Evolutionary conservation across 2,888 invertebrate genomes (phyloP), one percentile per base, ranked within the genome.

Genomic region (Ethmia dodecea): DNA sequence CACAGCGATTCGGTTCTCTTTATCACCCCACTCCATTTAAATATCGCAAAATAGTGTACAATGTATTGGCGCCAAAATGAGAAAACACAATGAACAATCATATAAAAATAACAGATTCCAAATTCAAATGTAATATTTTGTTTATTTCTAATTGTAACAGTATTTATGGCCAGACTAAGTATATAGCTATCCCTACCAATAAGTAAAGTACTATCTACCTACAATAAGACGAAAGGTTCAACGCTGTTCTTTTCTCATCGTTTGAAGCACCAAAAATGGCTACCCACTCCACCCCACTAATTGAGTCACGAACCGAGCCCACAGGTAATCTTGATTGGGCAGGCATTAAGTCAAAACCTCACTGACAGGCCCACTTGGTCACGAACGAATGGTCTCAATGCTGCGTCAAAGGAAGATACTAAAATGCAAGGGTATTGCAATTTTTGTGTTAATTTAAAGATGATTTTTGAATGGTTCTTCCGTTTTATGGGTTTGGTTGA

Each of bases 321-420:
- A 46, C 62, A 72, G 73, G 71, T 71, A 73, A 76, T 74, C 72
- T 60, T 58, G 70, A 70, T 72, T 56, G 32, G 67, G 61, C 60
- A 62, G 51, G 64, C 70, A 75, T 75, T 73, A 68, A 73, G 71
- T 74, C 74, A 74, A 70, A 74, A 72, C 64, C 71, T 69, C 60
- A 62, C 60, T 59, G 60, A 60, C 60, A 60, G 54, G 53, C 59
- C 47, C 61, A 66, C 73, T 74, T 72, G 62, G 51, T 68, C 74
- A 74, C 74, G 74, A 22, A 5, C 24, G 5, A 25, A 15, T 26
- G 16, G 12, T 12, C 12, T 10, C 26, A 13, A 33, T 16, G 13
- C 9, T 25, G 28, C 34, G 35, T 38, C 38, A 38, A 38, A 35
- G 35, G 28, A 13, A 16, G n/a, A 3, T 18, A 5, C 10, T n/a